Evolutionary conservation across 1,140 invertebrate species (phyloP), one percentile per base, ranked within the genome.

Genomic region (Diorhabda sublineata): DNA sequence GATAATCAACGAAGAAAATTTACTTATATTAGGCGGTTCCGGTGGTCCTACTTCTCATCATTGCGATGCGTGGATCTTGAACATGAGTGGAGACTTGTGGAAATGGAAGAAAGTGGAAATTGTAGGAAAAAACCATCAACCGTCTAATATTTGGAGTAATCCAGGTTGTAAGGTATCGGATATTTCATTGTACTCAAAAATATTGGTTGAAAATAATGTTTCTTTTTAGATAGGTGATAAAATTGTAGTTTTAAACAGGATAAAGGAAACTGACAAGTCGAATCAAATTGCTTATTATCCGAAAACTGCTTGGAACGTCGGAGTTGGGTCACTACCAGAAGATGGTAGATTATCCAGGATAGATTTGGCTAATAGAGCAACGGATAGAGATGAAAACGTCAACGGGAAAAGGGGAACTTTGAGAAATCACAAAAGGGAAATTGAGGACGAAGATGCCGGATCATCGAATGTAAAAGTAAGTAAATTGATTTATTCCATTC

Each of bases 111-210:
- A 90, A 80, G 83, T 97, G 42, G 86, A 84, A 63, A 86, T 97
- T 9, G 82, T 85, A 67, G 90, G 93, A 80, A 86, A 88, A 73
- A 88, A 93, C 77, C 90, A 89, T 83, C 89, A 89, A 52, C 90
- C 94, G 11, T 87, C 90, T 3, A 92, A 95, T 78, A 90, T 97
- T 76, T 96, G 94, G 92, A 96, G 93, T 82, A 94, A 96, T 85
- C 93, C 94, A 69, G 93, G 92, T 67, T 96, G 94, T 81, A 93
- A 90, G 81, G 91, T 94, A 67, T 45, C 3, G 26, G 1, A 26
- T 26, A 26, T 26, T 26, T 26, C 26, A 26, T 5, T 66, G 6
- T 43, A n/a, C n/a, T 57, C 5, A 65, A 43, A 44, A 64, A 43
- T 45, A 61, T 11, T 42, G 6, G 1, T 26, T 11, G 8, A 61